Conservation (phyloP, 2,113 vertebrate species). For the Recurvirostra avosetta region DNA sequence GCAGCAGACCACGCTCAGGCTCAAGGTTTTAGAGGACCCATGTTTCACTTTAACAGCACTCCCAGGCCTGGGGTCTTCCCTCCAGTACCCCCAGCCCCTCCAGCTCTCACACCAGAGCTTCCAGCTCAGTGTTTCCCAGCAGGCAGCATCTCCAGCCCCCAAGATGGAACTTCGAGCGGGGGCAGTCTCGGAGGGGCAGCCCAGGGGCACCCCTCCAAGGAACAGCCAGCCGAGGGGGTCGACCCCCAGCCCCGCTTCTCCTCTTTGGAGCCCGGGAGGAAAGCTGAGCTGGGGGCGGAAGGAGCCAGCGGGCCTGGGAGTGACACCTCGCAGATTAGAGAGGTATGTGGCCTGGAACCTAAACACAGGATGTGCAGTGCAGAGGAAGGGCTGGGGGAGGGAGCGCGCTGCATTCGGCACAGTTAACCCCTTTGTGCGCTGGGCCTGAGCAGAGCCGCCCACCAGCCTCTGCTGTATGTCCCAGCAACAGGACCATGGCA, state of each 20-base stretch:
- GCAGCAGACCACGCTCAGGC: neutral
- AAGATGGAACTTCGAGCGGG: accelerated
- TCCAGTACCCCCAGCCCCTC: neutral
- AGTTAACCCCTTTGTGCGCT: slow-evolving; percentile 67
- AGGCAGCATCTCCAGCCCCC: neutral
- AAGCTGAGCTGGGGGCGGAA: slow-evolving; percentile 62
- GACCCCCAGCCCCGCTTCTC: neutral
- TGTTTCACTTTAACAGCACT: neutral
- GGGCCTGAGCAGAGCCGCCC: neutral
- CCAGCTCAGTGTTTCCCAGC: neutral
- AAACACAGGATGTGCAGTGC: slow-evolving; percentile 76
- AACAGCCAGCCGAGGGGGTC: neutral
- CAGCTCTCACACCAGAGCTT: neutral
- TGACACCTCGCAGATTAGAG: slow-evolving; percentile 74
- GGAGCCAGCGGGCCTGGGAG: slow-evolving; percentile 59
- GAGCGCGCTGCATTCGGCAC: neutral
- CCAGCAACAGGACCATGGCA: neutral
- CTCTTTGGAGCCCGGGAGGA: neutral
- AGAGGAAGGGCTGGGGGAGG: slow-evolving; percentile 67
- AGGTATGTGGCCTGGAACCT: slow-evolving; percentile 78
- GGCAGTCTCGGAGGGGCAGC: neutral
- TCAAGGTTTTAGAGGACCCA: neutral
- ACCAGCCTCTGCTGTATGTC: neutral
- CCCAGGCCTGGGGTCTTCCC: neutral
- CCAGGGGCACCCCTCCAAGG: neutral